These are phyloP conservation scores for Pelvicachromis taeniatus DNA, from an alignment of 2,113 vertebrate genomes.

Conservation along the genomic window DNA sequence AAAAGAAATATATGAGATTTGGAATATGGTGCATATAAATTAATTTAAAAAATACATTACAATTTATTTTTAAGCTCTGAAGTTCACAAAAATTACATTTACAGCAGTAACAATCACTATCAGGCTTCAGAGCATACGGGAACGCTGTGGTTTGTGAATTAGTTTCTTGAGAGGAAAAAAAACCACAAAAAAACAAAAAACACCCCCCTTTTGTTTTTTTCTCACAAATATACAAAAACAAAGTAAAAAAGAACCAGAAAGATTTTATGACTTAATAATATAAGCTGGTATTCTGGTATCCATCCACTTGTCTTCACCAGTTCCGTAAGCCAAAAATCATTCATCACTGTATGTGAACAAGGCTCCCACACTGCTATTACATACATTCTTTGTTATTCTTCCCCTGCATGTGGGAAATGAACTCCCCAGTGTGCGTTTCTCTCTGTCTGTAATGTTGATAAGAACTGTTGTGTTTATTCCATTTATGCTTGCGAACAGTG, in stretches of 20 bases:
- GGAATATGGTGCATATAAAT: not conserved
- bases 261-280: not conserved
- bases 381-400: not conserved
- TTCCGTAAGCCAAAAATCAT: not conserved
- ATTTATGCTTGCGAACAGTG: not conserved
- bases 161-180: no score
- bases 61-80: not conserved
- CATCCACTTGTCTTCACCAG: not conserved
- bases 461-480: not conserved
- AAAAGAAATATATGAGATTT: not conserved
- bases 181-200: no score
- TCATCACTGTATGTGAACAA: not conserved
- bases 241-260: not conserved
- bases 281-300: not conserved
- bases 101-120: rapidly evolving
- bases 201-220: not conserved
- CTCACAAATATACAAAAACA: not conserved
- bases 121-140: not conserved
- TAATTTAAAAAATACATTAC: not conserved
- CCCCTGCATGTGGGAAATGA: not conserved
- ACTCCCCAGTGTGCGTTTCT: not conserved
- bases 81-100: not conserved
- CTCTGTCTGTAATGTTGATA: not conserved
- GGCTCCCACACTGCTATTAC: not conserved
- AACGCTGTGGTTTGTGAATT: not conserved